Evolutionary conservation across 2,888 invertebrate species (phyloP), one percentile per base, ranked within the genome.

Genomic region (Drosophila crucigera): DNA sequence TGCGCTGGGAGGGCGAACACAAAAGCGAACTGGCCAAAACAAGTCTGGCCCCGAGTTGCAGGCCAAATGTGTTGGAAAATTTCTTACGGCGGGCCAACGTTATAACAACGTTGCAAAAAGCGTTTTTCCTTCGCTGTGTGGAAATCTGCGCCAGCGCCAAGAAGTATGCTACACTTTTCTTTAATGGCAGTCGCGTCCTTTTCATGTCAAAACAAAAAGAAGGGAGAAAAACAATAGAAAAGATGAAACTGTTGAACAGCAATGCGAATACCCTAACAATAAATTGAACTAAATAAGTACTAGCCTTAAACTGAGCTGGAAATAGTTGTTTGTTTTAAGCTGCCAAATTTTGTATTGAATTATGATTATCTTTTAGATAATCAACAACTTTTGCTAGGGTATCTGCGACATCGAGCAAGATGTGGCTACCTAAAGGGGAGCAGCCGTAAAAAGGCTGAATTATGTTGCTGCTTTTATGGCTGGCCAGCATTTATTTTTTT

Each of bases 61-160:
- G 69, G 83, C 81, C 86, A 86, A 86, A 86, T 90, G 90, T 86
- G 89, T 88, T 90, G 85, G 90, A 85, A 85, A 85, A 85, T 90
- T 88, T 84, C 79, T 82, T 72, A 76, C 82, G 73, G 71, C 82
- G 55, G 55, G 14, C 37, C n/a, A 39, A 61, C 64, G 62, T 82
- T 84, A 77, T 82, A 84, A 80, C 73, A 87, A 82, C 88, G 74
- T 72, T 80, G 88, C 82, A 68, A 82, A 73, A 75, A 80, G 41
- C 76, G 53, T n/a, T 74, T 80, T 66, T 77, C 68, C 50, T 55
- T 43, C 35, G 50, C 39, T 25, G 62, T 25, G 59, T 50, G 31
- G 31, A 78, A 77, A 81, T 79, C 81, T 73, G 66, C 83, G 67
- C 80, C 39, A 39, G 71, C 68, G 50, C 59, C 70, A 60, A 79